Base-by-base conservation (phyloP, 1,140 invertebrate species). In the Pseudomyrmex cubaensis region DNA sequence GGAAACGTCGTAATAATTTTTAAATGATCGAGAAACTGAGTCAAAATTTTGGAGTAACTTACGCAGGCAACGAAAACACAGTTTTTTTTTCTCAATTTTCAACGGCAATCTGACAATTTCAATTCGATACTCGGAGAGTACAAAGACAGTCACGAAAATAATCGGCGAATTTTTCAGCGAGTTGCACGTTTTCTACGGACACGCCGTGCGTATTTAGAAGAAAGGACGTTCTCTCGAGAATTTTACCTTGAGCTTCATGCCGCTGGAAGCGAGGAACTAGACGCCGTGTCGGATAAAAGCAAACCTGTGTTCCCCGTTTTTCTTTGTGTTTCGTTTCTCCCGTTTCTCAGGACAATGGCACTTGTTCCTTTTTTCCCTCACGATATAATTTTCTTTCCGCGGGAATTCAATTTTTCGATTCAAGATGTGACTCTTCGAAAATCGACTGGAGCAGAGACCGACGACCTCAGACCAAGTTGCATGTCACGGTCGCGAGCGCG, bases 401-500 rank as follows among this genome's bases (percentile, higher is more conserved):
- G 35, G 7, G 73, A 22, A 54, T 82, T 50, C 35, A 7, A 35
- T 7, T 20, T 20, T 20, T 75, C 22, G n/a, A 13, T 1, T 35
- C 17, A 20, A 59, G 1, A 20, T 22, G 20, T 46, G 46, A 62
- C 35, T 35, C 2, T 35, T 7, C 8, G 15, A 63, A 61, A 48
- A 63, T 59, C 46, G 9, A n/a, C 7, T 76, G 25, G n/a, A 76
- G 44, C n/a, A 13, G 20, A 61, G 20, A 22, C 66, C 22, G 7
- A 82, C 35, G n/a, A 70, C 20, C 52, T 56, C 35, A 9, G 35
- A 35, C 35, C 15, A 15, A 35, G 4, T 50, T 62, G 72, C 82
- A 85, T 75, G 46, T 63, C 61, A 87, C 85, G 63, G 20, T 87
- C 82, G 64, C 35, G 82, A 84, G 35, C 56, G 69, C 67, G 56